Evolutionary conservation across 1,140 invertebrate species (phyloP), one percentile per base, ranked within the genome.

Genomic region (Leguminivora glycinivorella): DNA sequence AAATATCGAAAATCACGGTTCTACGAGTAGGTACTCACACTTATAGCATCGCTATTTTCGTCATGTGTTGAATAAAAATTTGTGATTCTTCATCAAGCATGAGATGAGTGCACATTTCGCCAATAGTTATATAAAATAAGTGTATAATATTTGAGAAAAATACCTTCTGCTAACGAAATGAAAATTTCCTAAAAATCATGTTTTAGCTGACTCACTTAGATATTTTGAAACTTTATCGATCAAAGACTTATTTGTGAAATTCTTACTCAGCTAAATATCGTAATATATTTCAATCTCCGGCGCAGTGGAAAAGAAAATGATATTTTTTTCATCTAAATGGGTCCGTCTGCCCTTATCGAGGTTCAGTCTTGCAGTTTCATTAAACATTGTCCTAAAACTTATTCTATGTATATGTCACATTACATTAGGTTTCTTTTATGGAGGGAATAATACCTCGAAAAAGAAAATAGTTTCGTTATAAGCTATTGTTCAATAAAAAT

Each of bases 401-500:
- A 52, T 52, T 52, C 47, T 52, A 52, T 52, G 17, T 52, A 52
- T 52, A 22, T 52, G 47, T 52, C 47, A 52, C 47, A 22, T 52
- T 52, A 22, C 17, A 52, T 52, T 52, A 52, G n/a, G n/a, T n/a
- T n/a, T 6, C 47, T 22, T 22, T 52, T 7, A 6, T 52, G 47
- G 17, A 22, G 47, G 47, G 9, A 6, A 6, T 3, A 22, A 52
- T 52, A 52, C 17, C 7, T 22, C 0, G 19, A 22, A 22, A 22
- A 22, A 43, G n/a, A 17, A 43, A n/a, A 43, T 43, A 6, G 5
- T 6, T 17, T 43, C 10, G 34, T 4, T 17, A 43, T 7, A n/a
- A n/a, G n/a, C n/a, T 43, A n/a, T 43, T 43, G 4, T 43, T 14
- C 38, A 29, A 29, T 38, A 38, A 38, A 7, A 38, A 38, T 1